A percentile compares a stretch with the other conserved stretches of the same genome.
These are phyloP conservation scores for Helostoma temminkii DNA, from an alignment of 2,797 vertebrate species.

Conservation along the genomic window DNA sequence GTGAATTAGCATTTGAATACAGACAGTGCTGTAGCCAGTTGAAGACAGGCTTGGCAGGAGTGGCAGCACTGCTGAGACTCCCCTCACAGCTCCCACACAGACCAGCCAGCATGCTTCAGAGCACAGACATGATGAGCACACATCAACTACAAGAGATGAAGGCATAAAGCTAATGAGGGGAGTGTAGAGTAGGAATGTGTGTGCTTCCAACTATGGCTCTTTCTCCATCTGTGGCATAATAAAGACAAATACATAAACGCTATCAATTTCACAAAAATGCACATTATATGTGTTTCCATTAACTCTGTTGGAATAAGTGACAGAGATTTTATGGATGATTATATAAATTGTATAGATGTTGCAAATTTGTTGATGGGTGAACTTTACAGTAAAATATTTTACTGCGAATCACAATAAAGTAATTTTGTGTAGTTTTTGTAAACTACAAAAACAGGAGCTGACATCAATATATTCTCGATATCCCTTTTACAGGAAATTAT, in stretches of 20 bases:
- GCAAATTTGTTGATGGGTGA: no score
- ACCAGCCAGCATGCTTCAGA: slow-evolving; percentile 61
- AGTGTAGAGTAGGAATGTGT: slow-evolving; percentile 1
- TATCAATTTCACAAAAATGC: not conserved
- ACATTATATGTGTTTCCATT: not conserved
- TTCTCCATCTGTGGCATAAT: slow-evolving; percentile 8
- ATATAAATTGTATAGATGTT: no score
- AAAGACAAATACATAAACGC: not conserved
- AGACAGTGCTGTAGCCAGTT: slow-evolving; percentile 77
- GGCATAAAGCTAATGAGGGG: slow-evolving; percentile 41
- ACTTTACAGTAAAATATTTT: no score
- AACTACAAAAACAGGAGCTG: no score
- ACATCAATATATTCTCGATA: no score
- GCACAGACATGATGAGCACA: slow-evolving; percentile 48
- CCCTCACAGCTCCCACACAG: slow-evolving; percentile 58
- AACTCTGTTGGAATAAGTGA: not conserved
- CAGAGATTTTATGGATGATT: not conserved
- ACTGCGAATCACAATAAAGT: no score
- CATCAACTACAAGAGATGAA: slow-evolving; percentile 50
- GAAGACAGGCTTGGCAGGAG: slow-evolving; percentile 77
- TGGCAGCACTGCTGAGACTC: slow-evolving; percentile 67
- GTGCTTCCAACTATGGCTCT: slow-evolving; percentile 1
- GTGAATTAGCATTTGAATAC: slow-evolving; percentile 86
- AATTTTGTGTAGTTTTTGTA: no score
- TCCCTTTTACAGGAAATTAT: no score